These are phyloP conservation scores for Phalacrocorax brasilianus DNA, from an alignment of 2,113 vertebrate genomes.

Conservation along the genomic window DNA sequence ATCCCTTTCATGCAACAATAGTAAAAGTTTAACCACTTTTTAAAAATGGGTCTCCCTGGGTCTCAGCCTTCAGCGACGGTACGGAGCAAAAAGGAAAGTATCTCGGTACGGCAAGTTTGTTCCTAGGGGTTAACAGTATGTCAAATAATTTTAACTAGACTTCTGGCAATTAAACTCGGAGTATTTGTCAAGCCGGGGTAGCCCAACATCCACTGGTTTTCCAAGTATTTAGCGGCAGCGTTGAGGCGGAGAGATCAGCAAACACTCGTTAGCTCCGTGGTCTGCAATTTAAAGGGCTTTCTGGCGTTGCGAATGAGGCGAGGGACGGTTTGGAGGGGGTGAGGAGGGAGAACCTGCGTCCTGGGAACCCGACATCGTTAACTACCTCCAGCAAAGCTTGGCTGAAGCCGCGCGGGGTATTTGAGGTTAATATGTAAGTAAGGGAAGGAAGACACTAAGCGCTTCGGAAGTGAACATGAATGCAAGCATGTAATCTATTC, in stretches of 20 bases:
- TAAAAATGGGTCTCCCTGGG: slow-evolving; percentile 26
- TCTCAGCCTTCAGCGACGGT: slow-evolving; percentile 2
- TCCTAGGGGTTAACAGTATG: slow-evolving; percentile 57
- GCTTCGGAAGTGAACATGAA: slow-evolving; percentile 82
- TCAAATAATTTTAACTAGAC: slow-evolving; percentile 61
- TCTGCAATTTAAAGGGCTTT: slow-evolving; percentile 5
- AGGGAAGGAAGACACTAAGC: slow-evolving; percentile 75
- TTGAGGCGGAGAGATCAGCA: background rate
- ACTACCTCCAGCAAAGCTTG: slow-evolving; percentile 47
- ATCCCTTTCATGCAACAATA: slow-evolving; percentile 53
- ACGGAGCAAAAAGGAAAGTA: slow-evolving; percentile 5
- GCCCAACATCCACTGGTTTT: slow-evolving; percentile 45
- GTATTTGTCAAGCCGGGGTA: slow-evolving; percentile 20
- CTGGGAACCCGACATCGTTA: slow-evolving; percentile 43
- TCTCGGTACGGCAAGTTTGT: background rate
- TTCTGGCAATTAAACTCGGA: slow-evolving; percentile 33
- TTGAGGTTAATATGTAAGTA: slow-evolving; percentile 69
- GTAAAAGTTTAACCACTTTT: slow-evolving; percentile 51
- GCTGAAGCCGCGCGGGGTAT: slow-evolving; percentile 37
- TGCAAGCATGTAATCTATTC: slow-evolving; percentile 78
- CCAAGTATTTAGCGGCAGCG: background rate
- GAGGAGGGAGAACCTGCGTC: slow-evolving; percentile 34
- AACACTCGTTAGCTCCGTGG: background rate
- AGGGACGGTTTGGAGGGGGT: background rate
- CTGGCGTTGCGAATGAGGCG: background rate